Base-by-base conservation (phyloP, 2,797 vertebrate species). In the Pseudomugil tenellus region DNA sequence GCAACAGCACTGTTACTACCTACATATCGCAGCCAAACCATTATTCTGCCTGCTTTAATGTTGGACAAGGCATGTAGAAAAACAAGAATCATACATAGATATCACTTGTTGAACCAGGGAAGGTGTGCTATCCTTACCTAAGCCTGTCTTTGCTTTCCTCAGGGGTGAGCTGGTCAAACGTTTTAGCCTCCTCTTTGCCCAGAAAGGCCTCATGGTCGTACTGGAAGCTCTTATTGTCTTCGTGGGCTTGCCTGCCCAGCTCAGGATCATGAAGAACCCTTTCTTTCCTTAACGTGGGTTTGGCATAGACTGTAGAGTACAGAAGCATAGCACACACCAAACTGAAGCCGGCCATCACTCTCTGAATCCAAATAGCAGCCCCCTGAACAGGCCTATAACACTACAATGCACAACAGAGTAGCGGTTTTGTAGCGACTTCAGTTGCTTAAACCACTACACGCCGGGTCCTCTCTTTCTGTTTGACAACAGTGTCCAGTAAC, bases 131-230 rank as follows among this genome's bases (percentile, higher is more conserved):
- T 52, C 58, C 96, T 96, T 90, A 97, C 97, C 98, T 93, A 43
- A 99, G 94, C 67, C 92, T 91, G 31, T 96, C 95, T 57, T 95
- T 94, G 94, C 97, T 98, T 87, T 98, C 97, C 72, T 97, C 96
- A 0, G 96, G 95, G 65, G 87, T 97, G 72, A 99, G 96, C 92
- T 98, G 97, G 41, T 98, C 97, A 81, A 98, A 99, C 13, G 96
- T 96, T 81, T 89, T 96, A 81, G 97, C 95, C 67, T 97, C 96
- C 54, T 98, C 97, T 85, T 97, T 97, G 56, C 97, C 97, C 72
- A 98, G 91, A 88, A 98, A 98, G 91, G 96, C 97, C 94, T 98
- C 97, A 74, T 99, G 97, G 86, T 99, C 97, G 86, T 95, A 96
- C 80, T 96, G 95, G 91, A 95, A 95, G 91, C 96, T 96, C 63